Evolutionary conservation across 2,113 vertebrate genomes (phyloP), one percentile per base, ranked within the genome.

Genomic region (Aldabrachelys gigantea): DNA sequence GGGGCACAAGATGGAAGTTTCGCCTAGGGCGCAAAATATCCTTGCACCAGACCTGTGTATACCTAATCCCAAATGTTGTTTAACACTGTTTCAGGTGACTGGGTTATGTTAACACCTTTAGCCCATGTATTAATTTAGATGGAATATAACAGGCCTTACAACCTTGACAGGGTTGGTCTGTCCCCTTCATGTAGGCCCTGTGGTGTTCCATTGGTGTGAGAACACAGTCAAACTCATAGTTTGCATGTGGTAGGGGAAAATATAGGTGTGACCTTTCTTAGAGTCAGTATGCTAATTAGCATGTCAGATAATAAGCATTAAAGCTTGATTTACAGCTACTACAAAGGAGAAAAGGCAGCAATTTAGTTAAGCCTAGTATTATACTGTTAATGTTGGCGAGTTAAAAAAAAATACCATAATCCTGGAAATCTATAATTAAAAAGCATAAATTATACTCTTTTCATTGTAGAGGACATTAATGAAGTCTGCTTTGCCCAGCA

Each of bases 381-480:
- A 96, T 41, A 75, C 59, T 92, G 57, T 38, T 97, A 91, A 87
- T 92, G 84, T 95, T 82, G 86, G 85, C 10, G 94, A 93, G 81
- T 72, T 95, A 80, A 92, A 95, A 96, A 96, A 80, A 96, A 92
- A 47, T 91, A 92, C 56, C 89, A 85, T 59, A 91, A 92, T 78
- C 90, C 89, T 91, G 90, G 88, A 92, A 96, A 95, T 69, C 90
- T 93, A 81, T 92, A 95, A 96, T 97, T 96, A 95, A 94, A 95
- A 96, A 93, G 80, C 69, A 96, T 82, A 90, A 96, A 10, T 96
- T 95, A 93, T 75, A 0, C 44, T 95, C 91, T 91, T 96, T 52
- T 86, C 53, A 89, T 97, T 92, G 41, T 6, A 93, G 89, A 92
- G 92, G 80, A 82, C 78, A 89, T 94, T 86, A 96, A 85, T 91